phyloP scores from a whole-genome alignment of 2,113 vertebrate species.

The Beaufortia kweichowensis region DNA sequence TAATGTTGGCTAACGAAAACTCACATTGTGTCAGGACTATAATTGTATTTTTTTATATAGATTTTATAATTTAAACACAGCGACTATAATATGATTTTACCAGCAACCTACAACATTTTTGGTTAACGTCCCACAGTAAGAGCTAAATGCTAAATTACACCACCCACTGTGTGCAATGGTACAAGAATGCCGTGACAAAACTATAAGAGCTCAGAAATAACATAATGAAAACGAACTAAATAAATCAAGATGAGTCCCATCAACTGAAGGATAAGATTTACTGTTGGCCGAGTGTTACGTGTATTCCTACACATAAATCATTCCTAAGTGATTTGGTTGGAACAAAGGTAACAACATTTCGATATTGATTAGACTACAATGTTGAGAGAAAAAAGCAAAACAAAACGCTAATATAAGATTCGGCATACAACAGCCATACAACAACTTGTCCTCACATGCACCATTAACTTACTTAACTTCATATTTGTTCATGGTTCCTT shows the following conservation, averaged over 20 bases:
- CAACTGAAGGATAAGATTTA: not conserved
- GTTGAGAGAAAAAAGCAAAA: not conserved
- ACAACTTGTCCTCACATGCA: not conserved
- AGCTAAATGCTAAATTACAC: too few relatives aligned
- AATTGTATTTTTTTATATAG: too few relatives aligned
- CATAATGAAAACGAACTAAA: too few relatives aligned
- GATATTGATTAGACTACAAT: not conserved
- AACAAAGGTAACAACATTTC: not conserved
- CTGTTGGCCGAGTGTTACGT: not conserved
- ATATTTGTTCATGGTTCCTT: not conserved
- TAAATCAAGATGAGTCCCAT: not conserved
- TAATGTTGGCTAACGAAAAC: too few relatives aligned
- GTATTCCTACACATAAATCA: not conserved
- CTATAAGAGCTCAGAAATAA: conserved; percentile 21
- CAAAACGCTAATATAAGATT: not conserved
- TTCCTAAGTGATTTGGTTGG: not conserved
- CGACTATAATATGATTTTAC: too few relatives aligned
- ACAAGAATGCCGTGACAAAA: not conserved
- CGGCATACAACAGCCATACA: not conserved
- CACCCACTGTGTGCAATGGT: too few relatives aligned
- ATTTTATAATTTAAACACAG: too few relatives aligned
- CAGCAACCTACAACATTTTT: too few relatives aligned
- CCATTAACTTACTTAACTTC: not conserved
- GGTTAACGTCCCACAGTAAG: too few relatives aligned
- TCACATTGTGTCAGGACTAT: too few relatives aligned